Conservation (phyloP, 2,797 vertebrate genomes). For the Tarsius wallacei region DNA sequence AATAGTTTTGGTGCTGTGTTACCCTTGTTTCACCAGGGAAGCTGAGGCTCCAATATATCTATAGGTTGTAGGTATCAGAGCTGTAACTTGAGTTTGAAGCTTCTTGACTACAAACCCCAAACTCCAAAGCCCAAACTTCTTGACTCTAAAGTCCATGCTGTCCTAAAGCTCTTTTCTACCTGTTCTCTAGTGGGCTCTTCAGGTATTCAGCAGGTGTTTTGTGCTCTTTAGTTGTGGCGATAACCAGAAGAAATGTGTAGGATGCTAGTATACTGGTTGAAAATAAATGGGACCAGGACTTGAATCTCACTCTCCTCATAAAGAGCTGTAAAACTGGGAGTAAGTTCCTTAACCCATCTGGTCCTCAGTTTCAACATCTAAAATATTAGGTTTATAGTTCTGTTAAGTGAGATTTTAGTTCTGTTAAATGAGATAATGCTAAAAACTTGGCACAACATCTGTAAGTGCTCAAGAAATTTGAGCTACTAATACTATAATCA, state of each 20-base stretch:
- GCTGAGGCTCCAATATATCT: background rate
- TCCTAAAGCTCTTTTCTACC: background rate
- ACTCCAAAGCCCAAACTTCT: background rate
- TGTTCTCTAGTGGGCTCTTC: background rate
- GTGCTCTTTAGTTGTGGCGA: background rate
- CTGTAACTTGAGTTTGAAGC: background rate
- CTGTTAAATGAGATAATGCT: slow-evolving; percentile 8
- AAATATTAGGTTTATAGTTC: background rate
- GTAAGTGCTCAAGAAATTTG: background rate
- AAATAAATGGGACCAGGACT: background rate
- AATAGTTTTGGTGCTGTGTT: background rate
- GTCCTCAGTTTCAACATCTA: background rate
- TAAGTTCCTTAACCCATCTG: background rate
- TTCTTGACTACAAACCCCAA: background rate
- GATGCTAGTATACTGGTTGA: background rate
- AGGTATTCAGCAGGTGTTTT: background rate
- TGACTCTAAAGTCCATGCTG: background rate
- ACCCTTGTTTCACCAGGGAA: background rate
- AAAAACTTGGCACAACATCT: background rate
- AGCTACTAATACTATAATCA: background rate
- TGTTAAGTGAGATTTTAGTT: background rate
- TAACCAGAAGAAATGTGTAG: background rate
- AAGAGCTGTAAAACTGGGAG: background rate
- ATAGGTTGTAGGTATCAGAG: background rate
- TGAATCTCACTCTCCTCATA: background rate